These are phyloP conservation scores for Pomacea maculata DNA, from an alignment of 1,140 invertebrate genomes.

Conservation along the genomic window DNA sequence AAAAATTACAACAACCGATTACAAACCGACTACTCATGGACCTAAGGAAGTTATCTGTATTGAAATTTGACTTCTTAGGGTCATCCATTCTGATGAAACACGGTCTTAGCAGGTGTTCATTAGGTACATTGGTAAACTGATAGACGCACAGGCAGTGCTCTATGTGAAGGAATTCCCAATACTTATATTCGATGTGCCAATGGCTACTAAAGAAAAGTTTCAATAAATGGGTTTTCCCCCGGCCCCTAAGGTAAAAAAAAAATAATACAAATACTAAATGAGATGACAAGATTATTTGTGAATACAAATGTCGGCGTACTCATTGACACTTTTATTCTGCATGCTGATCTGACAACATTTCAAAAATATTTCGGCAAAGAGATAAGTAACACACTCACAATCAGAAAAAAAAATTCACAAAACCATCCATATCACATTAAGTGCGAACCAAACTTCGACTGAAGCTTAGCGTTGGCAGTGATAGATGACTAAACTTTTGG, in stretches of 20 bases:
- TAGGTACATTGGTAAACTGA: no score
- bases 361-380: not conserved
- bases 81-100: no score
- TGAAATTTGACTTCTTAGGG: no score
- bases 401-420: slow-evolving; percentile 3
- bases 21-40: no score
- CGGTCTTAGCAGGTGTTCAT: no score
- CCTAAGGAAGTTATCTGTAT: no score
- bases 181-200: no score
- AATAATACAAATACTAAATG: no score
- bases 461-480: slow-evolving; percentile 5
- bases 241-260: not conserved
- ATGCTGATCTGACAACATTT: not conserved
- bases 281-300: not conserved
- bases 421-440: slow-evolving; percentile 9
- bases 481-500: not conserved
- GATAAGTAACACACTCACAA: slow-evolving; percentile 5
- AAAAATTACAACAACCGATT: no score
- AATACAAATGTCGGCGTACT: not conserved
- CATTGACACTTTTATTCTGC: not conserved
- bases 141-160: no score
- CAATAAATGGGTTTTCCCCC: not conserved
- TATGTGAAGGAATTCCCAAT: no score
- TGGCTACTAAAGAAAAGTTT: not conserved
- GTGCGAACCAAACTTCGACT: not conserved